Evolutionary conservation across 2,797 vertebrate genomes (phyloP).

Genomic region (Avahi laniger): DNA sequence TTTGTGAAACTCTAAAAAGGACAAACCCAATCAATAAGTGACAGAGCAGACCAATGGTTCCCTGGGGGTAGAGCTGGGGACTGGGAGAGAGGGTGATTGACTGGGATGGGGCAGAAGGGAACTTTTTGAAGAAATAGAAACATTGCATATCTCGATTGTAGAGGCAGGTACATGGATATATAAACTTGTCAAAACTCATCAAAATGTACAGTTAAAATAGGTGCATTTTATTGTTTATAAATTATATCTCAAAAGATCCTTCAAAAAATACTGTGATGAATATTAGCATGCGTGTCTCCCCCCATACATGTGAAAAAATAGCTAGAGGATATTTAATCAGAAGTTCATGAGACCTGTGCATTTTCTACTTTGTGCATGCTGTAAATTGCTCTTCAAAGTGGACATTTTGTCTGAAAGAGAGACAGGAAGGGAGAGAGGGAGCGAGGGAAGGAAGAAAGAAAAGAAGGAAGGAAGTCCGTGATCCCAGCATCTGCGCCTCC

Average conservation of each 20-base stretch:
- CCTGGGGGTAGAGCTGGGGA: not conserved
- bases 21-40: not conserved
- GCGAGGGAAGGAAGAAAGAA: no score
- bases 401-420: not conserved
- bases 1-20: not conserved
- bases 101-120: not conserved
- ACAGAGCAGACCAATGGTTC: not conserved
- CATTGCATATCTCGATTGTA: not conserved
- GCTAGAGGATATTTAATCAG: not conserved
- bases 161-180: not conserved
- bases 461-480: no score
- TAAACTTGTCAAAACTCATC: not conserved
- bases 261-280: not conserved
- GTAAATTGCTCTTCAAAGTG: not conserved
- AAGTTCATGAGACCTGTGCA: not conserved
- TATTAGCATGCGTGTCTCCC: not conserved
- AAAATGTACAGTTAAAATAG: not conserved
- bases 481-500: not conserved
- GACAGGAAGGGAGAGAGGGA: no score
- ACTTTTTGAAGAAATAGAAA: not conserved
- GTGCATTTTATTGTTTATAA: not conserved
- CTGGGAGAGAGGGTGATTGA: not conserved
- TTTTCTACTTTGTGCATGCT: not conserved
- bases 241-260: not conserved
- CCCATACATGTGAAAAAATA: not conserved